These are phyloP conservation scores for Prunella fulvescens DNA, from an alignment of 2,113 vertebrate genomes.

Conservation along the genomic window DNA sequence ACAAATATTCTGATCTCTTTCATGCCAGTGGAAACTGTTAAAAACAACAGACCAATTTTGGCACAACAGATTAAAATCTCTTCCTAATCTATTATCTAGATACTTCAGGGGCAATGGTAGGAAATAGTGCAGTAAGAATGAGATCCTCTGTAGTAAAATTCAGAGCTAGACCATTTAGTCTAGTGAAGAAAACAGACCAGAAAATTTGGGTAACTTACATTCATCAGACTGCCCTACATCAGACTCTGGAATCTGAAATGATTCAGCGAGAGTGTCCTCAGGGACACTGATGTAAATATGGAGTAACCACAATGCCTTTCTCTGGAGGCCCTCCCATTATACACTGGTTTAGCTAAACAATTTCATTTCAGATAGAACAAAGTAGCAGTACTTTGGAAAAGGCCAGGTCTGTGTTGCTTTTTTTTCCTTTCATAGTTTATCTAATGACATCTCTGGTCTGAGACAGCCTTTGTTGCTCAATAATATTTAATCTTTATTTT, in stretches of 20 bases:
- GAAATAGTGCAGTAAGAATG: not conserved
- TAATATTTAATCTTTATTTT: not conserved
- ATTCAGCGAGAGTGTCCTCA: conserved; percentile 19
- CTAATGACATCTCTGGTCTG: not conserved
- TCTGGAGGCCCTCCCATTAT: not conserved
- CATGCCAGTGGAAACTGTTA: not conserved
- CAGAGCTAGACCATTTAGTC: not conserved
- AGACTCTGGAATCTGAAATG: not conserved
- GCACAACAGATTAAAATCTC: not conserved
- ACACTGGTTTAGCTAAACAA: not conserved
- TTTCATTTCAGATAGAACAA: not conserved
- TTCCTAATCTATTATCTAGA: not conserved
- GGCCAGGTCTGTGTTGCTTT: not conserved
- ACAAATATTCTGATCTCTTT: not conserved
- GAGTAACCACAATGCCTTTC: conserved; percentile 25
- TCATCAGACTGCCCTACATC: not conserved
- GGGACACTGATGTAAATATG: conserved; percentile 30
- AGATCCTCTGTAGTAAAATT: not conserved
- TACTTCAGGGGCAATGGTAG: not conserved
- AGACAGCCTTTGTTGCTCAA: not conserved
- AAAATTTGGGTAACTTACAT: not conserved
- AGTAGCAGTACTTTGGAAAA: not conserved
- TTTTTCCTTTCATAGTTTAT: not conserved
- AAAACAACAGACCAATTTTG: not conserved
- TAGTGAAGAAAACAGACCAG: not conserved